phyloP scores from a whole-genome alignment of 1,140 invertebrate species.

The Calephelis nemesis region DNA sequence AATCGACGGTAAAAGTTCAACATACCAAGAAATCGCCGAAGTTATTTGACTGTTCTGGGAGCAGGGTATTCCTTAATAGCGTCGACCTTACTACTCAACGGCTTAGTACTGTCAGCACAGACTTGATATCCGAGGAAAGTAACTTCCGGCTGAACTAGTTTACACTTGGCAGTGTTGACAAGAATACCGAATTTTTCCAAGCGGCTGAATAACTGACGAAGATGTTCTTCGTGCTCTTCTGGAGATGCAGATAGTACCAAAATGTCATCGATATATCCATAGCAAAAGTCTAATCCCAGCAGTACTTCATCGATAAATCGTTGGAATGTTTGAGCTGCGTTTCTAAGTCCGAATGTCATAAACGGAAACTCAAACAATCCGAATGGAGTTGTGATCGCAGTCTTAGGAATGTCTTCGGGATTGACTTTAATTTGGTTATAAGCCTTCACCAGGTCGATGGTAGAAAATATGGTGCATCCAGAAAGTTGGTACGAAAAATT shows the following conservation, averaged over 20 bases:
- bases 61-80: conserved; percentile 28
- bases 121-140: conserved; percentile 37
- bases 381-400: too few relatives aligned
- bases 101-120: conserved; percentile 23
- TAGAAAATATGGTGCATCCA: too few relatives aligned
- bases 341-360: conserved; percentile 28
- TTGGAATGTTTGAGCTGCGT: conserved; percentile 29
- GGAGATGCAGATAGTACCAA: conserved; percentile 49
- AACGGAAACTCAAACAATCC: too few relatives aligned
- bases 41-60: conserved; percentile 29
- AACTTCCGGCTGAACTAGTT: conserved; percentile 31
- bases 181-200: conserved; percentile 41
- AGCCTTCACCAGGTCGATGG: too few relatives aligned
- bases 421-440: too few relatives aligned
- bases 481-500: too few relatives aligned
- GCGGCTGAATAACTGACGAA: conserved; percentile 52
- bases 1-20: conserved; percentile 36
- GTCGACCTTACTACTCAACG: conserved; percentile 28
- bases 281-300: conserved; percentile 28
- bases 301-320: conserved; percentile 31
- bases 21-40: conserved; percentile 33
- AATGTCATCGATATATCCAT: conserved; percentile 74
- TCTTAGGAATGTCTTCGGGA: too few relatives aligned
- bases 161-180: conserved; percentile 29
- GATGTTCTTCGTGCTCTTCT: conserved; percentile 53